phyloP scores from a whole-genome alignment of 2,888 invertebrate species.

The Latrodectus elegans region DNA sequence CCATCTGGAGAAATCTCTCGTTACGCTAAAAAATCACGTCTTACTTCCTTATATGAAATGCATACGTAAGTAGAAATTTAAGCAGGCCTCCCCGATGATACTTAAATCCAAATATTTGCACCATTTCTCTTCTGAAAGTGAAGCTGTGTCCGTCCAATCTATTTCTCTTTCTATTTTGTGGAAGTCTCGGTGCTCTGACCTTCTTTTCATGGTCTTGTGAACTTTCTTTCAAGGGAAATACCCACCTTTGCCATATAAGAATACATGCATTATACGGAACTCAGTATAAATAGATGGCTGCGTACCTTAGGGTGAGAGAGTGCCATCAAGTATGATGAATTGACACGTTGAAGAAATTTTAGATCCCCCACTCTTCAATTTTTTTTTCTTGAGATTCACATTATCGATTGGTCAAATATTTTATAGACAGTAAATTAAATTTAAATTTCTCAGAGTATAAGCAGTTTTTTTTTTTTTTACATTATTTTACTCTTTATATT shows the following conservation, averaged over 20 bases:
- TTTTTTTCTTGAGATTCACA: not conserved
- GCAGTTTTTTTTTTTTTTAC: too few relatives aligned
- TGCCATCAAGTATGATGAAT: constrained; percentile 48
- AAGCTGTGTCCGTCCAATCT: not conserved
- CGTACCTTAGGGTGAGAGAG: constrained; percentile 16
- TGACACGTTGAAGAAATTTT: constrained; percentile 7
- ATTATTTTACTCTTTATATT: too few relatives aligned
- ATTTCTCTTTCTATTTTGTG: constrained; percentile 29
- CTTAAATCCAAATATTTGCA: not conserved
- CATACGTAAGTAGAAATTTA: too few relatives aligned
- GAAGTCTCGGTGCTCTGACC: constrained; percentile 14
- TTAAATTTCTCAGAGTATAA: too few relatives aligned
- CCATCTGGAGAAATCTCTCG: too few relatives aligned
- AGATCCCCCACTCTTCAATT: not conserved
- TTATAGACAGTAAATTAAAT: not conserved
- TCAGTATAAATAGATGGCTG: constrained; percentile 41
- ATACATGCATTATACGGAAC: not conserved
- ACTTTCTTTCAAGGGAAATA: constrained; percentile 9
- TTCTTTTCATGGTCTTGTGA: constrained; percentile 35
- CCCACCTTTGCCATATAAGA: not conserved
- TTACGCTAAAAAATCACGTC: too few relatives aligned
- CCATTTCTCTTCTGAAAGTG: constrained; percentile 21
- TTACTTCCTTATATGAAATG: too few relatives aligned
- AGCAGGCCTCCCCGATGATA: too few relatives aligned
- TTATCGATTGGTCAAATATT: not conserved